Conservation (phyloP, 2,797 vertebrate species). For the Loris lydekkerianus region DNA sequence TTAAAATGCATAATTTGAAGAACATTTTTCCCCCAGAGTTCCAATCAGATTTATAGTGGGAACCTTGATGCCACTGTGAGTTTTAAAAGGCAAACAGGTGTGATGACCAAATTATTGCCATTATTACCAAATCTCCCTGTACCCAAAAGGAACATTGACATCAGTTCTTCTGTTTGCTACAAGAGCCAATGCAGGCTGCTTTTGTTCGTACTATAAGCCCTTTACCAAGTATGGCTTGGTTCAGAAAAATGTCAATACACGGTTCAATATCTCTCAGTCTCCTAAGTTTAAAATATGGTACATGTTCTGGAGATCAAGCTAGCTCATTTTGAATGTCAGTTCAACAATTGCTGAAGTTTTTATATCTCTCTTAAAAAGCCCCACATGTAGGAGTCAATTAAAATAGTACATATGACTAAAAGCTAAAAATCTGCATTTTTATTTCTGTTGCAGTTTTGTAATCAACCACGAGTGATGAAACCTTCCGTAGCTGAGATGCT, state of each 20-base stretch:
- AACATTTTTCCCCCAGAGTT: background rate
- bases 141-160: conserved; percentile 50
- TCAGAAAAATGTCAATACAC: conserved; percentile 66
- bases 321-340: conserved; percentile 76
- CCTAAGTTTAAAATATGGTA: conserved; percentile 75
- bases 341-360: conserved; percentile 83
- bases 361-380: conserved; percentile 65
- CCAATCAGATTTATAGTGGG: background rate
- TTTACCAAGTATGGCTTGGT: conserved; percentile 60
- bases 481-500: conserved; percentile 87
- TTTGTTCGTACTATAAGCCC: conserved; percentile 70
- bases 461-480: conserved; percentile 88
- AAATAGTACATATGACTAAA: conserved; percentile 74
- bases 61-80: background rate
- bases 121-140: background rate
- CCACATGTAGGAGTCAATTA: conserved; percentile 77
- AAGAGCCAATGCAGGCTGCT: conserved; percentile 68
- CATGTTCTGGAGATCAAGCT: conserved; percentile 46
- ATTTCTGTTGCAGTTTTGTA: conserved; percentile 89
- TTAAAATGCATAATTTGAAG: background rate
- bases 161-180: conserved; percentile 1
- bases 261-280: conserved; percentile 80
- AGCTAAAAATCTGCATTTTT: conserved; percentile 88
- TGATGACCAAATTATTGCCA: conserved; percentile 4
- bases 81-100: background rate